Evolutionary conservation across 2,888 invertebrate species (phyloP).

Genomic region (Plagiodera versicolora): DNA sequence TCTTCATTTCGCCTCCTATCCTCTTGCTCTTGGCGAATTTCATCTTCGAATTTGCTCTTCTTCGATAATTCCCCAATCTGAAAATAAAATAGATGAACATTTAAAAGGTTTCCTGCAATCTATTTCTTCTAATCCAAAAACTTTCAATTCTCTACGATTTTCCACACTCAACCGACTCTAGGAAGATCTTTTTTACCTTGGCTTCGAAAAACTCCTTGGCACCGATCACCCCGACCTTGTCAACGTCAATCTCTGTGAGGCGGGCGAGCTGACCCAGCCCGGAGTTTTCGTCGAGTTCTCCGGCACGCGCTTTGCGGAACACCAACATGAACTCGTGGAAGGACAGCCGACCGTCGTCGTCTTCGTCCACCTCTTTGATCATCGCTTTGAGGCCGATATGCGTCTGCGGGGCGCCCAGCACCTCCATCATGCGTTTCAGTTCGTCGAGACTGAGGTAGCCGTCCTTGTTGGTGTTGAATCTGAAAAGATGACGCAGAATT

Average conservation of each 20-base stretch:
- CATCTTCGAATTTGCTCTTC: constrained; percentile 87
- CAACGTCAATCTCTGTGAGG: constrained; percentile 89
- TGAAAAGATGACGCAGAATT: too few species aligned
- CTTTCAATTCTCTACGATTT: too few species aligned
- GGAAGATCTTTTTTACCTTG: too few species aligned
- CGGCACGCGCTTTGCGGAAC: constrained; percentile 87
- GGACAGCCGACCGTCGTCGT: constrained; percentile 81
- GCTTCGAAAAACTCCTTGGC: constrained; percentile 96
- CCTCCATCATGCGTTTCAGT: constrained; percentile 96
- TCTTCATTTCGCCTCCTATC: constrained; percentile 82
- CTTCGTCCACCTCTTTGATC: constrained; percentile 91
- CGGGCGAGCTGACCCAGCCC: constrained; percentile 84
- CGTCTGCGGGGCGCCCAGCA: constrained; percentile 92
- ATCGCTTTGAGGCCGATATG: constrained; percentile 92
- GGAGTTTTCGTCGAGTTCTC: constrained; percentile 84
- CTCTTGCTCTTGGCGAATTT: constrained; percentile 90
- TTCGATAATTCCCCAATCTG: constrained; percentile 83
- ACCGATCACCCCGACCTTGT: constrained; percentile 91
- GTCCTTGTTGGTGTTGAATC: constrained; percentile 88
- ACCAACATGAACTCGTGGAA: constrained; percentile 86
- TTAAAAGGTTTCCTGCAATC: too few species aligned
- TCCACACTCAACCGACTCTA: too few species aligned
- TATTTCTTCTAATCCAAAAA: too few species aligned
- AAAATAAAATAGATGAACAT: constrained; percentile 35
- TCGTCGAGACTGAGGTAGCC: constrained; percentile 88